Conservation (phyloP, 2,113 vertebrate genomes). For the Apus apus region DNA sequence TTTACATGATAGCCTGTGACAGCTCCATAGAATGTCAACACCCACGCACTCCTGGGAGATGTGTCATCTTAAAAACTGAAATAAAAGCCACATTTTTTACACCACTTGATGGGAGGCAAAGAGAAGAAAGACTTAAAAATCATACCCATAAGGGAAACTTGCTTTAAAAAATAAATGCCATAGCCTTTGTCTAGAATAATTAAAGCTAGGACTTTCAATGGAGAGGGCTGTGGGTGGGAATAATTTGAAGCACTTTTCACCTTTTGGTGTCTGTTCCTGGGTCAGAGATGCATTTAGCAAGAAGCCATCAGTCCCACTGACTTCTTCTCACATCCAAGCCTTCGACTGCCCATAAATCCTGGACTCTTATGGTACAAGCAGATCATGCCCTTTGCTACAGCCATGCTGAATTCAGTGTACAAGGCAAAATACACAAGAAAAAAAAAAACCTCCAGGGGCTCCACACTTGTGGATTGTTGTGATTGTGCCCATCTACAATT, state of each 20-base stretch:
- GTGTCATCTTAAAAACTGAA: constrained; percentile 59
- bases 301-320: not conserved
- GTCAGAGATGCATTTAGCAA: not conserved
- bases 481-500: not conserved
- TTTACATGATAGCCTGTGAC: constrained; percentile 72
- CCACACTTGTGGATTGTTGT: accelerated
- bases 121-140: constrained; percentile 38
- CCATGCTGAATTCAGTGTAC: not conserved
- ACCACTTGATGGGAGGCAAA: constrained; percentile 41
- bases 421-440: not conserved
- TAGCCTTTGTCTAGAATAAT: constrained; percentile 25
- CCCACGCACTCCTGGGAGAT: constrained; percentile 62
- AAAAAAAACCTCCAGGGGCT: not conserved
- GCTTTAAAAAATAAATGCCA: not conserved
- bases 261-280: not conserved
- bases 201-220: not conserved
- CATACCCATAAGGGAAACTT: not conserved
- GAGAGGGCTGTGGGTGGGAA: not conserved
- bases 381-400: not conserved
- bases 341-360: not conserved
- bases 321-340: not conserved
- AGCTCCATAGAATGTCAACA: constrained; percentile 66
- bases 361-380: not conserved
- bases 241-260: not conserved
- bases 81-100: constrained; percentile 53